A percentile compares a stretch with the other conserved stretches of the same genome.
Conservation (phyloP, 1,140 invertebrate species). For the Drosophila orosa region DNA sequence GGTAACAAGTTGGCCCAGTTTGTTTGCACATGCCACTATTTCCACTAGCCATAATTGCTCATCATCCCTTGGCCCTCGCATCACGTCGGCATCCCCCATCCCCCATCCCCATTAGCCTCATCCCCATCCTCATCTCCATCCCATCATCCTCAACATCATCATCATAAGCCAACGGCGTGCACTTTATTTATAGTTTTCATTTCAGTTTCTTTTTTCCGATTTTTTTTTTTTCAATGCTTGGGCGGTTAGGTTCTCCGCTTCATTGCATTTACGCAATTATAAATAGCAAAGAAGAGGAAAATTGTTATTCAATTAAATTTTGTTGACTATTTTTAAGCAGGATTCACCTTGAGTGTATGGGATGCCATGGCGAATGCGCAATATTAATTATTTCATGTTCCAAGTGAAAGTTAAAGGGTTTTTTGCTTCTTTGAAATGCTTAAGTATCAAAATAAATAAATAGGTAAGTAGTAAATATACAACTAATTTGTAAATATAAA, state of each 20-base stretch:
- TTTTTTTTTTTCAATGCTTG: slow-evolving; percentile 43
- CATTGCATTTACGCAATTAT: slow-evolving; percentile 71
- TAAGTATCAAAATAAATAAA: not conserved
- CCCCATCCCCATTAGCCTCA: too few species aligned
- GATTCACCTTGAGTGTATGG: slow-evolving; percentile 55
- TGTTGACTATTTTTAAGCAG: slow-evolving; percentile 45
- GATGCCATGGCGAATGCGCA: slow-evolving; percentile 28
- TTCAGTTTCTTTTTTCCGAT: slow-evolving; percentile 22
- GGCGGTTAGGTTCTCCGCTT: slow-evolving; percentile 53
- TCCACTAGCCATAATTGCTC: slow-evolving; percentile 68
- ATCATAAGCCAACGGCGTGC: slow-evolving; percentile 36
- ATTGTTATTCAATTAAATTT: slow-evolving; percentile 61
- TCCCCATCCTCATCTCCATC: slow-evolving; percentile 46
- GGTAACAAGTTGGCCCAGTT: slow-evolving; percentile 68
- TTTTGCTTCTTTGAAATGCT: not conserved
- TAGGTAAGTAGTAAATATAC: too few species aligned
- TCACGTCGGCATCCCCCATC: not conserved
- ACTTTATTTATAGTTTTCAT: slow-evolving; percentile 65
- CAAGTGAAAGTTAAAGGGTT: not conserved
- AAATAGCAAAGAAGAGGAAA: slow-evolving; percentile 50
- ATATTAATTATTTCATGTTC: not conserved
- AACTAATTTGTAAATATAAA: not conserved
- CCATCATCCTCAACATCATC: slow-evolving; percentile 32
- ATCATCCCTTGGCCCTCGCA: slow-evolving; percentile 37
- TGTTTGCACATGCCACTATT: slow-evolving; percentile 53